Conservation (phyloP, 2,113 vertebrate species). For the Melanostigma gelatinosum region DNA sequence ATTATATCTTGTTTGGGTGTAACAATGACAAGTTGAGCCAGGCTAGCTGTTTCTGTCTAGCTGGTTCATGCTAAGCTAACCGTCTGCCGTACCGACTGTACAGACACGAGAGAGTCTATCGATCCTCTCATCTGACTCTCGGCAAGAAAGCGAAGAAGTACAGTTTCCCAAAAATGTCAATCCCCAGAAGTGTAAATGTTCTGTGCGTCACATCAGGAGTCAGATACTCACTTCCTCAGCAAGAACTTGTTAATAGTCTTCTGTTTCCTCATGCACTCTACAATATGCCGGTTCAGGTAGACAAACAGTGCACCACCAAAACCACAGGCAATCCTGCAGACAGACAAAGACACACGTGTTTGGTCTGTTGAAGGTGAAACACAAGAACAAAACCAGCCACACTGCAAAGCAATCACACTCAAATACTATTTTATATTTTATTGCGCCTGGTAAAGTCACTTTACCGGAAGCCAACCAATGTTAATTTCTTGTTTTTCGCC, state of each 20-base stretch:
- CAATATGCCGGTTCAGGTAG: conserved; percentile 96
- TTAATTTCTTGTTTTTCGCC: conserved; percentile 21
- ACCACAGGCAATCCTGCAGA: conserved; percentile 91
- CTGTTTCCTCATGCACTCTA: conserved; percentile 98
- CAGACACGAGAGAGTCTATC: not conserved
- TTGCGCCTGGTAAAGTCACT: not conserved
- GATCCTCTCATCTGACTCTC: not conserved
- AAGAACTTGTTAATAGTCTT: conserved; percentile 97
- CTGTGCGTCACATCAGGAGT: not conserved
- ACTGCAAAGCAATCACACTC: not conserved
- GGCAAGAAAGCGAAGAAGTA: not conserved
- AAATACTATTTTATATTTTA: not conserved
- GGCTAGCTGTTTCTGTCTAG: not conserved
- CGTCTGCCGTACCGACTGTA: not conserved
- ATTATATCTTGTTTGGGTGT: not conserved
- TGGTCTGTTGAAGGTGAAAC: not conserved
- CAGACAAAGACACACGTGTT: conserved; percentile 16
- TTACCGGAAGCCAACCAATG: conserved; percentile 8
- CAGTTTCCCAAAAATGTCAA: not conserved
- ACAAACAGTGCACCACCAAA: conserved; percentile 96
- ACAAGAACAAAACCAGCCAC: not conserved
- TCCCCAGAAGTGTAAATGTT: not conserved
- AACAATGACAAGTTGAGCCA: not conserved
- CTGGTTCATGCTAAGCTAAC: not conserved
- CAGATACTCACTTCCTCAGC: conserved; percentile 93